Evolutionary conservation across 2,888 invertebrate species (phyloP).

Genomic region (Harpagoxenus sublaevis): DNA sequence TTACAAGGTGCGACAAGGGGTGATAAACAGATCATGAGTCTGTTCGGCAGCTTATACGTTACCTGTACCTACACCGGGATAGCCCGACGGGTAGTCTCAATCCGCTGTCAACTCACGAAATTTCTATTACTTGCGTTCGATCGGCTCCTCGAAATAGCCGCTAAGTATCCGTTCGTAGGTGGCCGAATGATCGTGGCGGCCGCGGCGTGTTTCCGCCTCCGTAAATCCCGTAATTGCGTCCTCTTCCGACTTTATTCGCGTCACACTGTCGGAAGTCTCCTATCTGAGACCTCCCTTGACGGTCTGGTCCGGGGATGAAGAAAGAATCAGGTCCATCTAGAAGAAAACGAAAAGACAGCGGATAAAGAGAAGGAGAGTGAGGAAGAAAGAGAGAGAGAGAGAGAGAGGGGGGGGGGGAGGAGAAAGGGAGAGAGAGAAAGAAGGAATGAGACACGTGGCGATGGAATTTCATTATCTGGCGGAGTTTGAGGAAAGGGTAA

Average conservation of each 20-base stretch:
- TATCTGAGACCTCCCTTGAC: constrained; percentile 51
- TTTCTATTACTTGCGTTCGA: neutral
- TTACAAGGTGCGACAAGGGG: neutral
- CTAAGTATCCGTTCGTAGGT: neutral
- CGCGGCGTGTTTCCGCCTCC: neutral
- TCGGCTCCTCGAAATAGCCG: neutral
- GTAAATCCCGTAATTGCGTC: constrained; percentile 3
- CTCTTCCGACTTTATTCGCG: constrained; percentile 8
- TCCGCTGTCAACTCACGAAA: neutral
- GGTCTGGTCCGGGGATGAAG: constrained; percentile 58
- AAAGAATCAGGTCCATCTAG: constrained; percentile 78
- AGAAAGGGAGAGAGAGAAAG: neutral
- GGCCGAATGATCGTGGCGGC: neutral
- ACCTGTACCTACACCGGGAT: neutral
- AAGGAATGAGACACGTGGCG: constrained; percentile 24
- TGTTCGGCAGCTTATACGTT: neutral
- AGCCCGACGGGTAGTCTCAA: neutral
- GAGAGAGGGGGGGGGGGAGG: constrained; percentile 9
- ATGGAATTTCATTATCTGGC: constrained; percentile 45
- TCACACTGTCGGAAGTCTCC: constrained; percentile 14
- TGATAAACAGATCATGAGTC: constrained; percentile 1
- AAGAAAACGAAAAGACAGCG: constrained; percentile 62
- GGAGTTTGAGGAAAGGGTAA: constrained; percentile 30
- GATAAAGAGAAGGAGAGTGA: neutral
- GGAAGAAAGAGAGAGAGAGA: neutral